Base-by-base conservation (phyloP, 2,888 invertebrate species). In the Chloromyia formosa region DNA sequence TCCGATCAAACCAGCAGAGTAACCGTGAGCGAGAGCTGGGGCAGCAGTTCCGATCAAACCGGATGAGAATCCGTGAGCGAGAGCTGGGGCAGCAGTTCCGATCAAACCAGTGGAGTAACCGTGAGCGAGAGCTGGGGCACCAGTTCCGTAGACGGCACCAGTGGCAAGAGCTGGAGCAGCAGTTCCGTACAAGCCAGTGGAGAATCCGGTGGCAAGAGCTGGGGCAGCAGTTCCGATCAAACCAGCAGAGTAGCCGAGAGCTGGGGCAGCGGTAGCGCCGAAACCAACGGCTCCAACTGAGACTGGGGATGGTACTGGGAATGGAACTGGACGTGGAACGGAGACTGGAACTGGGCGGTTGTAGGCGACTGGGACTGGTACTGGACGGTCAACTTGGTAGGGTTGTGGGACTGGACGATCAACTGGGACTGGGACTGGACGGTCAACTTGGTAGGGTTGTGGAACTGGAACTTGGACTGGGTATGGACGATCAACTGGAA, bases 401-500 rank as follows among this genome's bases (percentile, higher is more conserved):
- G 78, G 76, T 66, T 78, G 78, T 71, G 78, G 78, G 3, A 78
- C 75, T 40, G 78, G 77, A 45, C 73, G 69, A 20, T 74, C 69
- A 58, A 69, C 62, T 64, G 73, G 74, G n/a, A 75, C 75, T 56
- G 75, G 58, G n/a, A 54, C 61, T 45, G 74, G 74, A 40, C 73
- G 73, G 27, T 56, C 56, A 22, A 40, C 73, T 64, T 45, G 72
- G 73, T 56, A 75, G 75, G 72, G 75, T 69, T 69, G 75, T 53
- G 71, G 53, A 5, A 73, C 72, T 10, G 75, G 62, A 45, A 61
- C 75, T 69, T 60, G 73, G 42, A 73, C 73, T 73, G 60, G 73
- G 49, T 60, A 60, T 73, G 73, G 73, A 27, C 58, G 49, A 16
- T 56, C 60, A 20, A 60, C 61, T 60, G 49, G 61, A 42, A 89